phyloP scores from a whole-genome alignment of 2,797 vertebrate genomes.

The Echiichthys vipera region DNA sequence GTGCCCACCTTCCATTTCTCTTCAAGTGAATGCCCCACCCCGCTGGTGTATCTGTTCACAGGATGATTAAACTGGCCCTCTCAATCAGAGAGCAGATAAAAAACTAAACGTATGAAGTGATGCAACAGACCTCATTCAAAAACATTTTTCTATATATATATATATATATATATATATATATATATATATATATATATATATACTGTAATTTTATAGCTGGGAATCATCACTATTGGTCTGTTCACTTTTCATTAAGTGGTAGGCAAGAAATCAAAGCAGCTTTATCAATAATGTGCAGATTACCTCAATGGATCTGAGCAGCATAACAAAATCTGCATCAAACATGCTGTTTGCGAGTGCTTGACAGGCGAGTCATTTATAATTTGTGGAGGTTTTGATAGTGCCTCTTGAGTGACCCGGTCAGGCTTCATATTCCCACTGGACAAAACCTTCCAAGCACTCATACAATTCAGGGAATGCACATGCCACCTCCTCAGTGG shows the following conservation, averaged over 20 bases:
- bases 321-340: conserved; percentile 33
- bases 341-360: conserved; percentile 24
- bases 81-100: conserved; percentile 13
- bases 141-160: neutral
- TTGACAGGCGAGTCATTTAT: conserved; percentile 13
- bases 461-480: conserved; percentile 53
- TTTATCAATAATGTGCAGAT: conserved; percentile 34
- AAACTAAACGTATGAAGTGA: conserved; percentile 5
- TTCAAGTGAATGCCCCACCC: conserved; percentile 31
- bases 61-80: conserved; percentile 32
- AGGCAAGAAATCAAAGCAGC: conserved; percentile 54
- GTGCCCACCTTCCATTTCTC: neutral
- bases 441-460: conserved; percentile 32
- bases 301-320: conserved; percentile 47
- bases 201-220: neutral
- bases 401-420: neutral
- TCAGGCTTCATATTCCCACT: conserved; percentile 29
- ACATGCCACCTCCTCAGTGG: conserved; percentile 34
- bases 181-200: neutral
- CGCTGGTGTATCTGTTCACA: conserved; percentile 30
- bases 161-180: neutral
- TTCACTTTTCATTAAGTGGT: conserved; percentile 14
- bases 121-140: conserved; percentile 24
- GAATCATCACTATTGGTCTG: conserved; percentile 8
- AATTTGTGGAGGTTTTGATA: conserved; percentile 21